Conservation (phyloP, 2,113 vertebrate genomes). For the Phyllostomus discolor region DNA sequence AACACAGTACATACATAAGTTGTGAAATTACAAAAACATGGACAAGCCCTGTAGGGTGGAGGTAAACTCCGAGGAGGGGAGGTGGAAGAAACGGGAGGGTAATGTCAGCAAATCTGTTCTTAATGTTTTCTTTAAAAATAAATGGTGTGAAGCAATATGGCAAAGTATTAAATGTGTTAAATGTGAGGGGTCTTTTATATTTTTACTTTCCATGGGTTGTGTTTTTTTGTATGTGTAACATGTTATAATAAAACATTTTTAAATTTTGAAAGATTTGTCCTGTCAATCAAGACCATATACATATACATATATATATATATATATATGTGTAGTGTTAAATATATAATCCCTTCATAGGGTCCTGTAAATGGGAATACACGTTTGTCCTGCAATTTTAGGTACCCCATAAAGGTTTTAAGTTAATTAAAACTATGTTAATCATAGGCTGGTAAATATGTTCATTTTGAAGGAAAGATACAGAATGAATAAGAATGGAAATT, state of each 20-base stretch:
- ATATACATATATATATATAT: not conserved
- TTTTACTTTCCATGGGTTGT: not conserved
- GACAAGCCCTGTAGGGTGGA: not conserved
- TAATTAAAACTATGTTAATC: not conserved
- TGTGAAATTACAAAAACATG: not conserved
- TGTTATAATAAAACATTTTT: not conserved
- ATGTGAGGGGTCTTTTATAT: not conserved
- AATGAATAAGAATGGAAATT: not conserved
- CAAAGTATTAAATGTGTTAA: not conserved
- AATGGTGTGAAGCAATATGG: not conserved
- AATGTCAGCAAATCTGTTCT: not conserved
- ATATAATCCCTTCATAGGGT: not conserved
- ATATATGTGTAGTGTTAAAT: not conserved
- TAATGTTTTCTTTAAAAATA: not conserved
- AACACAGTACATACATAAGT: not conserved
- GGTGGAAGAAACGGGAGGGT: not conserved
- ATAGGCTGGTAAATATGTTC: not conserved
- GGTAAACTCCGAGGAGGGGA: not conserved
- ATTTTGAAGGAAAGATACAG: slow-evolving; percentile 10
- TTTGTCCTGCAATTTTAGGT: not conserved
- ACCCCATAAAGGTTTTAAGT: not conserved
- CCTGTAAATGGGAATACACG: not conserved
- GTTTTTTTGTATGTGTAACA: not conserved
- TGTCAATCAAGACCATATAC: not conserved
- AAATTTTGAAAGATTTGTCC: not conserved